Base-by-base conservation (phyloP, 2,888 invertebrate genomes). In the Iphiclides podalirius region DNA sequence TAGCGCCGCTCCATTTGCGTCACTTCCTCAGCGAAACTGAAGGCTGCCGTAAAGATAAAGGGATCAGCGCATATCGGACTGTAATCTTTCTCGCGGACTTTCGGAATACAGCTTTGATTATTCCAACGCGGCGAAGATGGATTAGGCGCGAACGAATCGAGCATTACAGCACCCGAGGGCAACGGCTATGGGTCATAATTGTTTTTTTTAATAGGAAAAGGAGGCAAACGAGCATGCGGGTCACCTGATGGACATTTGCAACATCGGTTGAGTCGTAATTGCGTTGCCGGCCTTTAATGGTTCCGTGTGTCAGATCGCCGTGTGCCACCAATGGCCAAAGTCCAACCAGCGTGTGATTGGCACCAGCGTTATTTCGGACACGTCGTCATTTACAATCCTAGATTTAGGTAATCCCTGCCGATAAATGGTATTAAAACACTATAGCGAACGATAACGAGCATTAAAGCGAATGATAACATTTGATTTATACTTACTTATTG, bases 381-480 rank as follows among this genome's bases (percentile, higher is more conserved):
- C 61, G 63, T 66, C 53, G 61, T 67, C 63, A 66, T 75, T 75
- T 74, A 74, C 66, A 75, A 78, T 75, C 70, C 63, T 71, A 65
- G 72, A 73, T 80, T 79, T 71, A 55, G 55, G 53, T 82, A 78
- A 83, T 83, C 78, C 72, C 52, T 33, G 35, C 50, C 58, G 81
- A 82, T 81, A 83, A 82, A 62, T 49, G 38, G 77, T 67, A 77
- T 83, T 80, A 77, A 70, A 69, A 70, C 67, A 72, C 76, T 77
- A 76, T 75, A 66, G 74, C 69, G 54, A 61, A 67, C 66, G 86
- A 84, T 84, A 82, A 78, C 67, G 53, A 55, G 72, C 52, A 81
- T 84, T 79, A 79, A 70, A 71, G 47, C 44, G 77, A 86, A 78
- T 85, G 83, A 87, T 88, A 85, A 82, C 74, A 82, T 83, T 85